These are phyloP conservation scores for Cottus gobio DNA, from an alignment of 2,113 vertebrate genomes.

Conservation along the genomic window DNA sequence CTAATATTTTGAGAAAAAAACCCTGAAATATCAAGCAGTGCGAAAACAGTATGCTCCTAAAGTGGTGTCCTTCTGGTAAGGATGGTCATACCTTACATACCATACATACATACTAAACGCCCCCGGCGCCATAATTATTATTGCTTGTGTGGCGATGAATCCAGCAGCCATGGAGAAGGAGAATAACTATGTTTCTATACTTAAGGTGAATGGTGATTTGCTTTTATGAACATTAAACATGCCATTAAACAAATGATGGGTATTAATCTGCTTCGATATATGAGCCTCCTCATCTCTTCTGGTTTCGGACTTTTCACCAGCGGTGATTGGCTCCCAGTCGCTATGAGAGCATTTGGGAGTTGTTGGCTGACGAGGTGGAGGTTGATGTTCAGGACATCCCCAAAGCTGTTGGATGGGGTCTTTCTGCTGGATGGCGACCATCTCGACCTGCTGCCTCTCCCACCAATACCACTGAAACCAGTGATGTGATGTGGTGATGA, in stretches of 20 bases:
- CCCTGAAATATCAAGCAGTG: too few species aligned
- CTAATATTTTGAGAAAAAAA: too few species aligned
- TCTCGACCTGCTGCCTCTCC: not conserved
- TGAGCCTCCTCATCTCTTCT: not conserved
- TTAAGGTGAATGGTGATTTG: not conserved
- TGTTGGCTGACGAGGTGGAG: not conserved
- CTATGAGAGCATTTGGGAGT: not conserved
- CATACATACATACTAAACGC: too few species aligned
- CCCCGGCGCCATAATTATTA: too few species aligned
- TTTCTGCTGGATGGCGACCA: constrained; percentile 37
- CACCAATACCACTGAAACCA: constrained; percentile 28
- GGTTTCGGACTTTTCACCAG: not conserved
- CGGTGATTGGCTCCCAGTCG: not conserved
- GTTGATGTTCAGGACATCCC: not conserved
- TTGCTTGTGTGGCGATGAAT: not conserved
- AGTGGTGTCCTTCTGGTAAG: too few species aligned
- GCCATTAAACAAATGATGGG: not conserved
- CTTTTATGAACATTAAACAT: not conserved
- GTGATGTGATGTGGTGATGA: not conserved
- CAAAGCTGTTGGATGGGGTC: not conserved
- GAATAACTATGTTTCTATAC: not conserved
- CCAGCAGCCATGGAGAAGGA: not conserved
- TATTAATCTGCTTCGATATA: not conserved
- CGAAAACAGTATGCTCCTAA: too few species aligned
- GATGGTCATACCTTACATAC: too few species aligned